Base-by-base conservation (phyloP, 2,113 vertebrate genomes). In the Clinocottus analis region DNA sequence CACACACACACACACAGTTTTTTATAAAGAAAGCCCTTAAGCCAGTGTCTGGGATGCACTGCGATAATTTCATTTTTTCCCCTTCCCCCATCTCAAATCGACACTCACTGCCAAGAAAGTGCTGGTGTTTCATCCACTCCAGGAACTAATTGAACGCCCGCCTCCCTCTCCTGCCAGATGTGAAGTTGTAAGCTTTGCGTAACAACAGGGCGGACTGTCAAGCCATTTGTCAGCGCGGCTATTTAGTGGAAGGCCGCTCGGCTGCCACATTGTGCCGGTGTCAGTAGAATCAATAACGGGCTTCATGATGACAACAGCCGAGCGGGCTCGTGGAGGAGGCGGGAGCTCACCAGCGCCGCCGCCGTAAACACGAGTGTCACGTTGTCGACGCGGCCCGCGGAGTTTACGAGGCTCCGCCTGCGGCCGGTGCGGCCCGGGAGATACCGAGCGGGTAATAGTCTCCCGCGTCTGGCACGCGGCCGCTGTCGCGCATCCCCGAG, bases 261-360 rank as follows among this genome's bases (percentile, higher is more conserved):
- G 81, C 87, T 83, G 83, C 87, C 85, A 83, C 85, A 83, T 83
- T 87, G 85, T 87, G 80, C 81, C 88, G 86, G 85, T 85, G 90
- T 90, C 85, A 72, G 74, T 41, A 66, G 90, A 86, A 90, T 91
- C 90, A 83, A 87, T 91, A 89, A 85, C 62, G 72, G 85, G 70
- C 85, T 74, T 87, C 80, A 56, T 70, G 83, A 89, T 83, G 83
- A 87, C 88, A 83, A 77, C 72, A 77, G 75, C 75, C 11, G n/a
- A 79, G 80, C 71, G 7, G 74, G 87, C 81, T 72, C 71, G 84
- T 81, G 81, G 53, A 51, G 79, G 77, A 85, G 86, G 88, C 39
- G 80, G 85, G 79, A 81, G 51, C 86, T 89, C 90, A 78, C 90
- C 86, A 84, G 31, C 84, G 4, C 75, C 75, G 53, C 60, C 13